Evolutionary conservation across 1,140 invertebrate genomes (phyloP).

Genomic region (Chymomyza costata): DNA sequence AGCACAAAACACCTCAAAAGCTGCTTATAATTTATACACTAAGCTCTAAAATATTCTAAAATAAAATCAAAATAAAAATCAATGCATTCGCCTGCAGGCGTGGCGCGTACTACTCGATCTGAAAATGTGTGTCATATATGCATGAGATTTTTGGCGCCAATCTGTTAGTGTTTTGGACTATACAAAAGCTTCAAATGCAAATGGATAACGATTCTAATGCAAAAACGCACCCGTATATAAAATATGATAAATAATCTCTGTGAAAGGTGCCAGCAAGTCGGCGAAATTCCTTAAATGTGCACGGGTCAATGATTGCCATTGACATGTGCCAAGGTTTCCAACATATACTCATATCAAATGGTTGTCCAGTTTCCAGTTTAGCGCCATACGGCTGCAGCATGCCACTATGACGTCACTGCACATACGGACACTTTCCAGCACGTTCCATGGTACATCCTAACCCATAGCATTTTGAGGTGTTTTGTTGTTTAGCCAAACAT

Average conservation of each 20-base stretch:
- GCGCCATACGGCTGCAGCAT: constrained; percentile 63
- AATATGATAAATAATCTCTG: background rate
- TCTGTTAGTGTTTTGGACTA: constrained; percentile 31
- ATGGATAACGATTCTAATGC: constrained; percentile 41
- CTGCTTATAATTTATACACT: constrained; percentile 42
- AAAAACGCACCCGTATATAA: constrained; percentile 14
- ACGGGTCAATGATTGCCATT: constrained; percentile 58
- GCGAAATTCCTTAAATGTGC: constrained; percentile 61
- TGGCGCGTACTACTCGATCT: background rate
- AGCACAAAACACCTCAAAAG: no score
- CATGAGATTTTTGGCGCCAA: constrained; percentile 62
- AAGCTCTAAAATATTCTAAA: constrained; percentile 50
- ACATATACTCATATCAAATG: constrained; percentile 21
- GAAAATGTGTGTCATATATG: constrained; percentile 60
- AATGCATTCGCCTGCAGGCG: constrained; percentile 51
- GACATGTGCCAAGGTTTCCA: constrained; percentile 54
- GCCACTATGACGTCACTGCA: constrained; percentile 4
- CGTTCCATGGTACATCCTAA: background rate
- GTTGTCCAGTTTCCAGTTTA: constrained; percentile 43
- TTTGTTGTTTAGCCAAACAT: constrained; percentile 48
- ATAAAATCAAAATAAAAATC: constrained; percentile 36
- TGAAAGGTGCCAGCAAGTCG: constrained; percentile 65
- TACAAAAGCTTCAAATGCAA: constrained; percentile 53
- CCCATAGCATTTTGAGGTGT: constrained; percentile 25
- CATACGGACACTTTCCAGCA: constrained; percentile 1